Evolutionary conservation across 2,888 invertebrate genomes (phyloP).

Genomic region (Bombyx huttoni): DNA sequence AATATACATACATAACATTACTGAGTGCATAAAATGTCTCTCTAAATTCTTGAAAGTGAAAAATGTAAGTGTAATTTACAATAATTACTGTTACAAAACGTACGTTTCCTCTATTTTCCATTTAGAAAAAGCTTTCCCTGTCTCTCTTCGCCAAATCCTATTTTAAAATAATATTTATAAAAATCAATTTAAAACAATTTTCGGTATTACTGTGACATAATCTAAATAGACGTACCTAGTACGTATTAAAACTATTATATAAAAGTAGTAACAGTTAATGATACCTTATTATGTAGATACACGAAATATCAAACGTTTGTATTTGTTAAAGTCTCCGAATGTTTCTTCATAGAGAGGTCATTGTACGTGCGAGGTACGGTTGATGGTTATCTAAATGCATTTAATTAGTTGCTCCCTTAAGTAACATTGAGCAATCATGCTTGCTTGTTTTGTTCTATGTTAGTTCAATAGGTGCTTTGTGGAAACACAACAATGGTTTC

Average conservation of each 20-base stretch:
- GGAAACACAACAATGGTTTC: conserved; percentile 14
- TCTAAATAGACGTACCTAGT: neutral
- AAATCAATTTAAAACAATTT: too few relatives aligned
- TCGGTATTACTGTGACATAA: neutral
- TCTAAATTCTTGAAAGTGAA: too few relatives aligned
- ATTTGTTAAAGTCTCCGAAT: neutral
- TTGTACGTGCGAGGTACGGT: neutral
- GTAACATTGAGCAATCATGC: conserved; percentile 13
- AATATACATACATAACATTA: too few relatives aligned
- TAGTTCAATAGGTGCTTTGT: conserved; percentile 13
- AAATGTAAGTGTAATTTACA: too few relatives aligned
- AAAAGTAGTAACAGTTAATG: neutral
- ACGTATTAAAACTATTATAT: neutral
- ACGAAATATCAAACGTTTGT: neutral
- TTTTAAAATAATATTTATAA: too few relatives aligned
- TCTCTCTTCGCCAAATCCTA: too few relatives aligned
- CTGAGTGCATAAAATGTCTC: too few relatives aligned
- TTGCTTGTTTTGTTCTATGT: conserved; percentile 13
- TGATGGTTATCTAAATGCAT: conserved; percentile 6
- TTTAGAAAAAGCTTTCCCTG: too few relatives aligned
- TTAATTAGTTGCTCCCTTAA: conserved; percentile 12
- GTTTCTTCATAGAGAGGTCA: conserved; percentile 3
- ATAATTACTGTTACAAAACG: too few relatives aligned
- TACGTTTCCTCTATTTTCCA: too few relatives aligned
- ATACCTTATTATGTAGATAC: neutral